Conservation (phyloP, 2,113 vertebrate genomes). For the Nibea coibor region DNA sequence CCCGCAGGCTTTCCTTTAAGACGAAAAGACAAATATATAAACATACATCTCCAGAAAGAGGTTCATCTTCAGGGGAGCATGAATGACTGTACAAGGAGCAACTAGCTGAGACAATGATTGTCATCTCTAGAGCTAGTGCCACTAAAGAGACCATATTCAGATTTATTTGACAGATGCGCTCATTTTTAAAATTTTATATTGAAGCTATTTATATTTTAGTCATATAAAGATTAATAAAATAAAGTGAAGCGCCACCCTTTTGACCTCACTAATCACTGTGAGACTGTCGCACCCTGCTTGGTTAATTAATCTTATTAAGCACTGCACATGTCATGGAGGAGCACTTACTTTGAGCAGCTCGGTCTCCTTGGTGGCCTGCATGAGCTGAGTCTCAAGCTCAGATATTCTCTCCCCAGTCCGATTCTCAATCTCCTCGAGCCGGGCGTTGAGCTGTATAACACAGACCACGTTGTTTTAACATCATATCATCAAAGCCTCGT, state of each 20-base stretch:
- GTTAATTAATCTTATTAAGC: slow-evolving; percentile 20
- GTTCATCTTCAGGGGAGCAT: not conserved
- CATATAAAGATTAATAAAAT: slow-evolving; percentile 12
- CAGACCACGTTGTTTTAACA: not conserved
- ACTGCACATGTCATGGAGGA: not conserved
- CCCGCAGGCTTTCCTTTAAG: slow-evolving; percentile 87
- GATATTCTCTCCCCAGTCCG: slow-evolving; percentile 88
- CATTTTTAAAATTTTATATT: not conserved
- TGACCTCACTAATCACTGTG: slow-evolving; percentile 3
- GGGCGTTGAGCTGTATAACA: slow-evolving; percentile 84
- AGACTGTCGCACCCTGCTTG: not conserved
- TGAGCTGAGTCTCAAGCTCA: slow-evolving; percentile 94
- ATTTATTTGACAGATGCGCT: not conserved
- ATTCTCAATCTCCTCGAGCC: slow-evolving; percentile 89
- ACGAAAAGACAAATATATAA: slow-evolving; percentile 4
- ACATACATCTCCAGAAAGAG: not conserved
- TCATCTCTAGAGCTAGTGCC: not conserved
- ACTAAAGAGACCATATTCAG: accelerated
- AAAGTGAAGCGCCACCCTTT: slow-evolving; percentile 1
- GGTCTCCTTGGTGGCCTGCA: slow-evolving; percentile 91
- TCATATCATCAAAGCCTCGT: not conserved
- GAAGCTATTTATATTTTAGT: slow-evolving; percentile 22
- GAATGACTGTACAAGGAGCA: not conserved
- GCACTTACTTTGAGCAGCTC: slow-evolving; percentile 87
- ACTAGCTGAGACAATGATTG: not conserved